These are phyloP conservation scores for Sinelater perroti DNA, from an alignment of 2,888 invertebrate genomes.

Conservation along the genomic window DNA sequence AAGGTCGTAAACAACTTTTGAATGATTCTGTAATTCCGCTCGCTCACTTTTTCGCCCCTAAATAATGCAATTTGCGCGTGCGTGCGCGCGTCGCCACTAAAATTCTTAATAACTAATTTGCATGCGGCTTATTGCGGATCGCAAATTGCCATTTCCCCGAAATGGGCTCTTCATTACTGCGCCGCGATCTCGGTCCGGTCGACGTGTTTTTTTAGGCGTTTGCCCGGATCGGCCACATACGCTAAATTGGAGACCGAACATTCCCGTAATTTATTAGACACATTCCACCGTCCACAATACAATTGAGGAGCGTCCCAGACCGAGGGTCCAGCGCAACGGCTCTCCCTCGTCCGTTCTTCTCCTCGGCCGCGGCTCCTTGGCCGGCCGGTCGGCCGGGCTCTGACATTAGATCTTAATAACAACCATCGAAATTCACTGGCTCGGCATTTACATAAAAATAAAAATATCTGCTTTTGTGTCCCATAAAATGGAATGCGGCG, in stretches of 20 bases:
- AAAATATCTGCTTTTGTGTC: slow-evolving; percentile 9
- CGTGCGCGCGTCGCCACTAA: slow-evolving; percentile 22
- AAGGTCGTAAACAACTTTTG: slow-evolving; percentile 43
- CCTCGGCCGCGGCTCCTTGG: slow-evolving; percentile 22
- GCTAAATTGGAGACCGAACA: slow-evolving; percentile 27
- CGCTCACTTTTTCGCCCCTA: slow-evolving; percentile 26
- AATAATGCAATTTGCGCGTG: slow-evolving; percentile 29
- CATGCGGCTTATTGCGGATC: slow-evolving; percentile 31
- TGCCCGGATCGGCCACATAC: slow-evolving; percentile 27
- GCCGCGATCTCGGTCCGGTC: slow-evolving; percentile 20
- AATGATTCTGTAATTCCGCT: slow-evolving; percentile 40
- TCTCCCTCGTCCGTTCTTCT: slow-evolving; percentile 11
- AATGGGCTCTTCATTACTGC: slow-evolving; percentile 29
- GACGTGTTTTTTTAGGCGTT: slow-evolving; percentile 32
- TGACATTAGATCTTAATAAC: slow-evolving; percentile 12
- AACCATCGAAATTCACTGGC: slow-evolving; percentile 4
- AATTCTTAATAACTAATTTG: slow-evolving; percentile 36
- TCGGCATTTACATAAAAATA: slow-evolving; percentile 19
- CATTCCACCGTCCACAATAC: slow-evolving; percentile 29
- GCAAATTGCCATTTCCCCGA: slow-evolving; percentile 33
- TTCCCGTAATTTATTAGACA: slow-evolving; percentile 31
- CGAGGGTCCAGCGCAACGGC: slow-evolving; percentile 19
- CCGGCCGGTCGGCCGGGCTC: slow-evolving; percentile 22
- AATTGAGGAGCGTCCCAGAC: slow-evolving; percentile 24
- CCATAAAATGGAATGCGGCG: slow-evolving; percentile 17